Evolutionary conservation across 2,888 invertebrate species (phyloP), one percentile per base, ranked within the genome.

Genomic region (Agrotis ipsilon): DNA sequence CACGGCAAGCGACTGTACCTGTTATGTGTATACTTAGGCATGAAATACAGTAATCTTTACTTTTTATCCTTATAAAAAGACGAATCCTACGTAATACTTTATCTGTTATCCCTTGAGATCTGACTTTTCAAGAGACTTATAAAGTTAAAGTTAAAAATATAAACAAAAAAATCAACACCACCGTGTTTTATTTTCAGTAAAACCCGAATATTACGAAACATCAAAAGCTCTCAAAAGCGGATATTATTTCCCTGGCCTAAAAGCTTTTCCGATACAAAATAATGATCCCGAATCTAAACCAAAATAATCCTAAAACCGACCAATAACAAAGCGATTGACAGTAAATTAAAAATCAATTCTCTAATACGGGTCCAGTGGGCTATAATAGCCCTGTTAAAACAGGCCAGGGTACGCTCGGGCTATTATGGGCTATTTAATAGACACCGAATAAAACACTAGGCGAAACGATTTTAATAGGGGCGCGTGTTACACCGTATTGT

Each of bases 401-500:
- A 39, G 65, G 32, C 58, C 52, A 59, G 69, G 62, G 80, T 71
- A 78, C 86, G 86, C 87, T 85, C 82, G 78, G 72, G 67, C 86
- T 82, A 86, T 89, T 86, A 87, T 78, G 76, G 68, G 74, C 75
- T 82, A 76, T 88, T 89, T 88, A 89, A 90, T 89, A 88, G 88
- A 86, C 83, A 81, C 72, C 81, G 83, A 88, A 90, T 92, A 90
- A 91, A 91, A 90, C 73, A 84, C 87, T 87, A 87, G 83, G 83
- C 81, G 78, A 80, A 89, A 88, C 83, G 80, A 81, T 71, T 65
- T 68, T 62, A 48, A 54, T 19, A 1, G 69, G 78, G 43, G 39
- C 43, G 73, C 2, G 7, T 76, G 48, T 89, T 24, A 90, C 88
- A 91, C 89, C 85, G 86, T 21, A 9, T 21, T 51, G 79, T 76